Evolutionary conservation across 2,888 invertebrate genomes (phyloP).

Genomic region (Esperia sulphurella): DNA sequence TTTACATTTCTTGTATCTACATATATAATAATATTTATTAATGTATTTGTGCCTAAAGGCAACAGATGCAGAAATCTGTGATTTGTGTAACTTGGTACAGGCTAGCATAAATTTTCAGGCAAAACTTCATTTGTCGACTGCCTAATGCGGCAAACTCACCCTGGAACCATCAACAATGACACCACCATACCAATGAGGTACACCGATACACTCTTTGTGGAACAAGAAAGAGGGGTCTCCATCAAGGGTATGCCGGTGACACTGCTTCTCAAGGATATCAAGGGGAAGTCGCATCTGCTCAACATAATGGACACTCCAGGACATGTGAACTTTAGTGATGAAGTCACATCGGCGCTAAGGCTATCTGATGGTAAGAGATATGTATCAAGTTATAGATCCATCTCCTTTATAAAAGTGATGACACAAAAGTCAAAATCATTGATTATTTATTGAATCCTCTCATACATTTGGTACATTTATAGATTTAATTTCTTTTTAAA

Average conservation of each 20-base stretch:
- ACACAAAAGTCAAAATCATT: too few relatives aligned
- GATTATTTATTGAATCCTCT: too few relatives aligned
- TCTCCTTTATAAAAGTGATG: too few relatives aligned
- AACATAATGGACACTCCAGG: conserved; percentile 99
- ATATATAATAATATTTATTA: too few relatives aligned
- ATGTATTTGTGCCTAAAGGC: too few relatives aligned
- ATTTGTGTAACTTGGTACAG: too few relatives aligned
- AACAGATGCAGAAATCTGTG: too few relatives aligned
- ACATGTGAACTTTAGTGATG: conserved; percentile 99
- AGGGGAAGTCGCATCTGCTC: conserved; percentile 96
- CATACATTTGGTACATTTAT: too few relatives aligned
- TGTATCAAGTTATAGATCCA: too few relatives aligned
- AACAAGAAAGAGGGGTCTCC: conserved; percentile 97
- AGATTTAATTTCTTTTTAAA: too few relatives aligned
- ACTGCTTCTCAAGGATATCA: conserved; percentile 93
- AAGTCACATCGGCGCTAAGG: conserved; percentile 97
- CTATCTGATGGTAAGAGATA: conserved; percentile 81
- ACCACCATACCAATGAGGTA: conserved; percentile 91
- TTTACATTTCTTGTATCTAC: too few relatives aligned
- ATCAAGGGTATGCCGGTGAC: conserved; percentile 98
- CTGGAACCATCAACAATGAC: conserved; percentile 86
- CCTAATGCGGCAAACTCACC: conserved; percentile 97
- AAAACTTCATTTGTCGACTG: conserved; percentile 99
- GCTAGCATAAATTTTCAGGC: conserved; percentile 55
- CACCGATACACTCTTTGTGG: conserved; percentile 97